Evolutionary conservation across 2,888 invertebrate species (phyloP), one percentile per base, ranked within the genome.

Genomic region (Drosophila helvetica): DNA sequence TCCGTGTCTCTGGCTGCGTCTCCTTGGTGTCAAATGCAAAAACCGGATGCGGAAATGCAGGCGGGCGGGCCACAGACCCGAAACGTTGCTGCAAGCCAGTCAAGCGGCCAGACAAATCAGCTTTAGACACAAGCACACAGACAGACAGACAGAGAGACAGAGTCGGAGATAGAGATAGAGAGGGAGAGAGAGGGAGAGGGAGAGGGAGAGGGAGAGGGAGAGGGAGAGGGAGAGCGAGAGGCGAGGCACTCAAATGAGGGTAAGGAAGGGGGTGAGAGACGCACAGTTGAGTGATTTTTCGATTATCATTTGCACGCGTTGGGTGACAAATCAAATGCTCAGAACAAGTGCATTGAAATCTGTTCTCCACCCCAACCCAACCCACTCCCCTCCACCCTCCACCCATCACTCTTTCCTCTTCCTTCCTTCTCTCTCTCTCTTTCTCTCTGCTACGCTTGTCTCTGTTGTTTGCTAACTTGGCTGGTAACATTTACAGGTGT

Each of bases 31-130:
- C 83, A 84, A 82, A 82, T 86, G 86, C 83, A 88, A 88, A 70
- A 88, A 75, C 84, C 84, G 88, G 84, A 88, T 86, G 84, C 87
- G 88, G 88, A 88, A 85, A 86, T 86, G 88, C 88, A 83, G 86
- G 77, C 88, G 60, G 65, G 43, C 70, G 68, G 74, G 55, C 63
- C 64, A 53, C 58, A 52, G 69, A 60, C 69, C 71, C 78, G 33
- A 76, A 76, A 66, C 84, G 70, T 63, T 67, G 69, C 67, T 87
- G 70, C 77, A 55, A 74, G 74, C 82, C 82, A 83, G 86, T 87
- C 82, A 82, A 77, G 82, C 88, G 74, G 72, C 71, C 82, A 83
- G 78, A 75, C 80, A 85, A 88, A 88, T 88, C 88, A 80, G 86
- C 86, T 85, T 85, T 84, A 58, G 68, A 51, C 42, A 55, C 60